Conservation (phyloP, 2,113 vertebrate species). For the Xiphophorus maculatus region DNA sequence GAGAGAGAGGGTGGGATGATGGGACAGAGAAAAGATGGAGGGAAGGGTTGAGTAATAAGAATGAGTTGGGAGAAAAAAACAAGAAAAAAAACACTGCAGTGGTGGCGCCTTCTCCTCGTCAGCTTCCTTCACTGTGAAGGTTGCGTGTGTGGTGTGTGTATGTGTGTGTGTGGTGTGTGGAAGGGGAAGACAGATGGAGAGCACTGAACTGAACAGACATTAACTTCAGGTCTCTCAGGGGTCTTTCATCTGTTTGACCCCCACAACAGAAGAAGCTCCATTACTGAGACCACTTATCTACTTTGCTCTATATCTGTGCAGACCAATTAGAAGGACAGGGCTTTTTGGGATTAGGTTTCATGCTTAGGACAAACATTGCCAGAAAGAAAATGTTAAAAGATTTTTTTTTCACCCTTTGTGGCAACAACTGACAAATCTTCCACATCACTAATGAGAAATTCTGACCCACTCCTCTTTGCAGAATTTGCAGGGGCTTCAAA, state of each 20-base stretch:
- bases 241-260: conserved; percentile 55
- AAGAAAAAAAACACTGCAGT: conserved; percentile 70
- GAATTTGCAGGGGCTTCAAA: not conserved
- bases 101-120: conserved; percentile 22
- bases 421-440: too few species aligned
- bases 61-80: conserved; percentile 52
- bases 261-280: conserved; percentile 26
- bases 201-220: not conserved
- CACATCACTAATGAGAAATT: too few species aligned
- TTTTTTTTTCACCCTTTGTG: too few species aligned
- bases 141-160: not conserved
- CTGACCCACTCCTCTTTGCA: too few species aligned
- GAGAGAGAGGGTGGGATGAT: conserved; percentile 25
- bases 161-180: not conserved
- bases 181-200: conserved; percentile 36
- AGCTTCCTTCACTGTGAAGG: conserved; percentile 19
- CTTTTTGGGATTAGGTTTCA: conserved; percentile 3
- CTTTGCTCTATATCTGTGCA: not conserved
- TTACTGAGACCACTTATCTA: conserved; percentile 30
- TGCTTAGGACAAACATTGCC: not conserved
- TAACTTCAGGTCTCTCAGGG: conserved; percentile 40
- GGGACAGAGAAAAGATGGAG: conserved; percentile 28
- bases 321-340: conserved; percentile 1
- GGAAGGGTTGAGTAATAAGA: conserved; percentile 24
- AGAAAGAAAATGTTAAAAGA: too few species aligned